Percentiles rank a stretch among this genome's conserved stretches.
phyloP scores from a whole-genome alignment of 2,888 invertebrate species.

The Callyntrura sp. region DNA sequence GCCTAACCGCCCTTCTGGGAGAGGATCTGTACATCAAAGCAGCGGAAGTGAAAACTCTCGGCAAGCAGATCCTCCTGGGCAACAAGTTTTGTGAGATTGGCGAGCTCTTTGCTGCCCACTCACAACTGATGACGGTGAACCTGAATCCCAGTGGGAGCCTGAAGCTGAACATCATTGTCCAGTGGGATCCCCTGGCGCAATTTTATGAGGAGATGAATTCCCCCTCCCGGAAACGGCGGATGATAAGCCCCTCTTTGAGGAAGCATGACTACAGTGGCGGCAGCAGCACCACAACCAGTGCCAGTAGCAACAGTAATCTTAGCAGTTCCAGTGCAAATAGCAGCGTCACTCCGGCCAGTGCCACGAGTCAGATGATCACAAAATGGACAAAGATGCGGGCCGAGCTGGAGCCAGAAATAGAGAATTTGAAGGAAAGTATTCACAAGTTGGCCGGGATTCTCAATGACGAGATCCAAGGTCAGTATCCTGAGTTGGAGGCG shows the following conservation, averaged over 20 bases:
- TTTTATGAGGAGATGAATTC: slow-evolving; percentile 74
- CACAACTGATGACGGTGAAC: slow-evolving; percentile 88
- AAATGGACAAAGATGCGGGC: slow-evolving; percentile 66
- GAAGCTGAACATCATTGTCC: slow-evolving; percentile 87
- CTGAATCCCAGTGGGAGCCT: slow-evolving; percentile 87
- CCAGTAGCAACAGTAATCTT: slow-evolving; percentile 1
- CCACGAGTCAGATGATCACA: slow-evolving; percentile 34
- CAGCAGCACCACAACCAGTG: slow-evolving; percentile 47
- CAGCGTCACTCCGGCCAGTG: slow-evolving; percentile 5
- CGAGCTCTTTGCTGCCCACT: slow-evolving; percentile 87
- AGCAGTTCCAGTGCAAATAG: slow-evolving; percentile 27
- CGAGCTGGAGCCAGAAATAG: slow-evolving; percentile 71
- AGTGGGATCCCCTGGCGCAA: slow-evolving; percentile 85
- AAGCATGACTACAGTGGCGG: slow-evolving; percentile 62
- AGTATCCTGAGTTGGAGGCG: slow-evolving; percentile 85
- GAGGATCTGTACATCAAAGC: slow-evolving; percentile 87
- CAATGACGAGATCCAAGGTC: slow-evolving; percentile 86
- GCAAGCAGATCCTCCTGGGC: slow-evolving; percentile 86
- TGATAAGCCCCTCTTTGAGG: slow-evolving; percentile 75
- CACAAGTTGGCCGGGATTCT: slow-evolving; percentile 69
- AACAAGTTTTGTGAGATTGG: slow-evolving; percentile 87
- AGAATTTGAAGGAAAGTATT: slow-evolving; percentile 74
- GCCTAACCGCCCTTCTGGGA: slow-evolving; percentile 86
- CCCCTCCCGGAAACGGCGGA: slow-evolving; percentile 80
- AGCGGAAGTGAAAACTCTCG: slow-evolving; percentile 84